Base-by-base conservation (phyloP, 2,113 vertebrate genomes). In the Symphodus melops region DNA sequence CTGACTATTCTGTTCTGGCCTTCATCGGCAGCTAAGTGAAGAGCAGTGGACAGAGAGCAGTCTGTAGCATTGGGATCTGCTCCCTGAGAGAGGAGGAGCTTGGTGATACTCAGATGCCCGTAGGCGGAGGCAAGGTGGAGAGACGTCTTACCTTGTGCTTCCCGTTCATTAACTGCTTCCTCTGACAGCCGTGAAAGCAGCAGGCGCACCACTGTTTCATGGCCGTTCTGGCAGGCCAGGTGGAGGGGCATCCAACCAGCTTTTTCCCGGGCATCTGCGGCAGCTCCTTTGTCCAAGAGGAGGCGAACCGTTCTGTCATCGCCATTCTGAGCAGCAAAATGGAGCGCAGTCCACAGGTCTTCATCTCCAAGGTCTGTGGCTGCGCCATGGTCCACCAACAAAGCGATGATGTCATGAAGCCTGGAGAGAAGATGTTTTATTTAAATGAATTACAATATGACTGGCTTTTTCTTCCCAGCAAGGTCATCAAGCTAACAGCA, bases 221-320 rank as follows among this genome's bases (percentile, higher is more conserved):
- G 95, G 83, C 96, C 95, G 17, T 96, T 97, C 92, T 98, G 96
- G 0, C 94, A 89, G 2, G 96, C 95, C 87, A 98, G 72, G 83
- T 96, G 96, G 54, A 97, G 88, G 0, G 96, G 93, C 0, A 88
- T 96, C 96, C 96, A 96, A 0, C 93, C 94, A 0, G 94, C 87
- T 0, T 80, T 93, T 77, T 98, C 96, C 44, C 54, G 89, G 36
- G 90, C 88, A 20, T 95, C 70, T 0, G 82, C 83, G 0, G 0
- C n/a, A 0, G 94, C 95, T 46, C 90, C 89, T 21, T 93, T 93
- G 58, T 96, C 95, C 89, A 97, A 83, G 36, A 98, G 90, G 17
- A 96, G 82, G 6, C 89, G 88, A 0, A 81, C 84, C 0, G 85
- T 79, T 3, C 88, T 68, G 90, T 96, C 93, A 0, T 97, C 95